Conservation (phyloP, 2,113 vertebrate genomes). For the Sinocyclocheilus anophthalmus region DNA sequence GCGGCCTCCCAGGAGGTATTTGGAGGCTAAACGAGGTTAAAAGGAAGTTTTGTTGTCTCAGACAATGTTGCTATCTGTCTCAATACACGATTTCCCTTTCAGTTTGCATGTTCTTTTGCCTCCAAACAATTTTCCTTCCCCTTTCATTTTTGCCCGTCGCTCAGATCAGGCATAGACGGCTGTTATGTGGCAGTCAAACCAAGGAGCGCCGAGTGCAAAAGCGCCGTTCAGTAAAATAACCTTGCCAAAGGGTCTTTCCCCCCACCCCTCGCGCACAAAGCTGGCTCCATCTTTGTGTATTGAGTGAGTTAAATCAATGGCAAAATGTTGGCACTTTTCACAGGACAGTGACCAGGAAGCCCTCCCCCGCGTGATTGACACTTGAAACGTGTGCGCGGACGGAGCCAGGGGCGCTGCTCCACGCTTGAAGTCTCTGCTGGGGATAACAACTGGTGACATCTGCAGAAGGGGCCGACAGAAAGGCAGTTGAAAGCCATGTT, state of each 20-base stretch:
- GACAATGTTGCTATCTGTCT: constrained; percentile 78
- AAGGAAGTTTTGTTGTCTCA: constrained; percentile 67
- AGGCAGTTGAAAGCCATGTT: constrained; percentile 91
- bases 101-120: constrained; percentile 81
- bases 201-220: constrained; percentile 81
- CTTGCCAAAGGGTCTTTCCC: constrained; percentile 88
- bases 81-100: constrained; percentile 79
- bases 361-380: constrained; percentile 82
- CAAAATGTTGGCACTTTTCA: constrained; percentile 91
- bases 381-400: constrained; percentile 89
- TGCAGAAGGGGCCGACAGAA: constrained; percentile 89
- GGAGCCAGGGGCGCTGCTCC: constrained; percentile 89
- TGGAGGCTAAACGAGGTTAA: constrained; percentile 79
- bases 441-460: constrained; percentile 93
- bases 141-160: constrained; percentile 40
- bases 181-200: constrained; percentile 87
- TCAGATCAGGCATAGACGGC: constrained; percentile 62
- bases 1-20: constrained; percentile 72
- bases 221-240: constrained; percentile 86
- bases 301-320: constrained; percentile 92
- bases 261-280: constrained; percentile 75
- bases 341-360: constrained; percentile 91
- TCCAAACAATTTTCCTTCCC: constrained; percentile 65
- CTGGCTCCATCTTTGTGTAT: constrained; percentile 89
- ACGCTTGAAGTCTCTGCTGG: constrained; percentile 87